Conservation (phyloP, 1,140 invertebrate species). For the Aphelinus certus region DNA sequence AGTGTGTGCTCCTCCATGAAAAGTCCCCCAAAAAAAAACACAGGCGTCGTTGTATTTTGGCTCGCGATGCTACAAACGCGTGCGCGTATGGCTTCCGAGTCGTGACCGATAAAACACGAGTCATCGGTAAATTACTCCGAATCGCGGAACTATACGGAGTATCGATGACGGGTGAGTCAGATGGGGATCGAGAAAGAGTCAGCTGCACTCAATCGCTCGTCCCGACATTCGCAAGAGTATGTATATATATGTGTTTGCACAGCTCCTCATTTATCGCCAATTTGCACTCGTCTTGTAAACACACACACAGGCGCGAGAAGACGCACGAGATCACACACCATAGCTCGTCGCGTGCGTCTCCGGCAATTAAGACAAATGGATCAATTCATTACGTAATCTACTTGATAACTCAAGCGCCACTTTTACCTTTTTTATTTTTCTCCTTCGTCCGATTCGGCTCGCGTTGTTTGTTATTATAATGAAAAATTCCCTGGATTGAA, state of each 20-base stretch:
- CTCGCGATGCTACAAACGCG: no score
- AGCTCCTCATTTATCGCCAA: not conserved
- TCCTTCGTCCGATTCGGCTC: no score
- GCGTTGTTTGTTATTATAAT: no score
- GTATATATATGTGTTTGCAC: not conserved
- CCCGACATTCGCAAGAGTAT: not conserved
- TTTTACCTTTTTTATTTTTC: no score
- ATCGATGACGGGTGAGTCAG: not conserved
- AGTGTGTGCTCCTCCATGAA: no score
- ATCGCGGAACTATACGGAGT: no score
- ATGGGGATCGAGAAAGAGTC: not conserved
- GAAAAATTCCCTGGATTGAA: no score
- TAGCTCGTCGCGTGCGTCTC: not conserved
- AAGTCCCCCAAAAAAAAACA: no score
- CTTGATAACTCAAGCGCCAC: not conserved
- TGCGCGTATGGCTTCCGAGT: no score
- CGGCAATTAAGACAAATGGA: conserved; percentile 3
- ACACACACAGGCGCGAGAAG: not conserved
- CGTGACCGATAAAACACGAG: no score
- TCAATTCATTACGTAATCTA: conserved; percentile 2
- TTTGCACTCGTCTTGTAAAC: not conserved
- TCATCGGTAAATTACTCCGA: no score
- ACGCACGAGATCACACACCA: not conserved
- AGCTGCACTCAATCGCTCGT: not conserved
- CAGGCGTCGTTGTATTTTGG: no score